Evolutionary conservation across 2,113 vertebrate species (phyloP), one percentile per base, ranked within the genome.

Genomic region (Cacatua alba): DNA sequence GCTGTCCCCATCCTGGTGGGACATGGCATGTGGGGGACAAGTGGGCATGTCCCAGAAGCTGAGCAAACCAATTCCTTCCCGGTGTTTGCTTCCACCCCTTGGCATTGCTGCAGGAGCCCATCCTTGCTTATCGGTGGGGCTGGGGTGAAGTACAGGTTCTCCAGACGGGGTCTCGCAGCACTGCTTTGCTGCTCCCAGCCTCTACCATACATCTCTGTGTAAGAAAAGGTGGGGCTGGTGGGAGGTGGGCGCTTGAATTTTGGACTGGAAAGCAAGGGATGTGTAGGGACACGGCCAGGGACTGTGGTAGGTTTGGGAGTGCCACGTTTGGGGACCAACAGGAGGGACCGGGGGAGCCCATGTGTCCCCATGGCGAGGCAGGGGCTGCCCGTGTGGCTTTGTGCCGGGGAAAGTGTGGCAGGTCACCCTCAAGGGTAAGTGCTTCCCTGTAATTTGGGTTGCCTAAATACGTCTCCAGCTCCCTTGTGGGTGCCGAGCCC

Each of bases 361-460:
- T 3, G 5, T 0, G 0, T 48, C 74, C 70, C 53, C 2, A 2
- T 51, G 69, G 51, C 1, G 9, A 59, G 39, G 51, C 64, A 48
- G 46, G 57, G 43, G 19, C 85, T 94, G 83, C 51, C n/a, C 64
- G 0, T 1, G 5, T 57, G 41, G 76, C 71, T 48, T 79, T 1
- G 8, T 52, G 74, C 60, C 4, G 16, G 39, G 53, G 57, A 21
- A 60, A 26, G 59, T 2, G 5, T 17, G 44, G 81, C 59, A 75
- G 79, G 82, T 88, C 75, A 74, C 37, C 59, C 53, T 85, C 25
- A 13, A 83, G 48, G 15, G 88, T 57, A 26, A 87, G n/a, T 13
- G 64, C 77, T 80, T 55, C 76, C 69, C 64, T 96, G 55, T 95
- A 93, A 96, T 97, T 97, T 94, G 69, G 11, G 55, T 71, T 81